Base-by-base conservation (phyloP, 2,888 invertebrate genomes). In the Labia minor region DNA sequence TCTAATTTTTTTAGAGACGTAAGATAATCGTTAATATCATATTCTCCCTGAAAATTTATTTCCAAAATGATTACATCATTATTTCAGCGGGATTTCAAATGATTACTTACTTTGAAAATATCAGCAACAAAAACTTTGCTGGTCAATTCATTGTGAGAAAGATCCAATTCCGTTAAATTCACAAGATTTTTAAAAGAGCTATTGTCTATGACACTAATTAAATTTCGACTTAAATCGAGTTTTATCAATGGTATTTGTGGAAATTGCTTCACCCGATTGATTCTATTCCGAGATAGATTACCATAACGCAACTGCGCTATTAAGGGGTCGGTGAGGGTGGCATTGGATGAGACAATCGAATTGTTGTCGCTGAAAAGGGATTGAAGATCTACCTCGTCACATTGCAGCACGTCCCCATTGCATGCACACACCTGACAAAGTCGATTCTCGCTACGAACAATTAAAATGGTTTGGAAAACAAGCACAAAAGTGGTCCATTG, bases 131-230 rank as follows among this genome's bases (percentile, higher is more conserved):
- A 75, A 0, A 77, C 77, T 0, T 82, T 84, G 0, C 82, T 77
- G 0, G 82, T 84, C 19, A 92, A 77, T 62, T 83, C 79, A 72
- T 92, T 92, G 69, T 85, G 76, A 67, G 88, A 88, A 69, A 92
- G 76, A 75, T 90, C 86, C 63, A 92, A 73, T 1, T 81, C 81
- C 0, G 78, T 78, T 75, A 92, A 79, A 63, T 83, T 79, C 63
- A 81, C 81, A 8, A 91, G 76, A 68, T 85, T 81, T 68, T 78
- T 79, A 74, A 92, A 92, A 18, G 86, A 84, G 0, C 78, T 80
- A 14, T 80, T 76, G 4, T 82, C 83, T 64, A 92, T 87, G 8
- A 74, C 75, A 2, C 77, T 79, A n/a, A 92, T 87, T 62, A 78
- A 78, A 75, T 88, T 89, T 65, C 81, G 75, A 0, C 83, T 82